These are phyloP conservation scores for Epicauta chinensis DNA, from an alignment of 1,140 invertebrate species.

Conservation along the genomic window DNA sequence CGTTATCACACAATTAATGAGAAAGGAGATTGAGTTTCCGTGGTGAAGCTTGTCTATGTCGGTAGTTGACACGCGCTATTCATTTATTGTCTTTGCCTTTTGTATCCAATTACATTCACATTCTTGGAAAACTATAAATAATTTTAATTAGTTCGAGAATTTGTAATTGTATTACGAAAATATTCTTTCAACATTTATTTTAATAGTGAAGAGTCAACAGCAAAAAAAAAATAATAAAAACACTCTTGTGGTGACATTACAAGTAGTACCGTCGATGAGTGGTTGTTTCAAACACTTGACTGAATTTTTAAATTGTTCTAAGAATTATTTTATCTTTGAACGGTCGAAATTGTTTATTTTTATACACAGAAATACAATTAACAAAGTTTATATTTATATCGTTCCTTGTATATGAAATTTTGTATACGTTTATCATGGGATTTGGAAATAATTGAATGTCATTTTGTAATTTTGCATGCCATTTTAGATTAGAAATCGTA, in stretches of 20 bases:
- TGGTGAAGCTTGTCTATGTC: slow-evolving; percentile 17
- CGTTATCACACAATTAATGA: slow-evolving; percentile 31
- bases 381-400: no score
- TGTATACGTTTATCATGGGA: no score
- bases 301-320: not conserved
- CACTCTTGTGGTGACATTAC: no score
- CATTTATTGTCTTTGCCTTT: slow-evolving; percentile 12
- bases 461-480: slow-evolving; percentile 11
- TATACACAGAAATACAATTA: no score
- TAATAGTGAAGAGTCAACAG: no score
- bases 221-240: no score
- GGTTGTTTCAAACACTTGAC: no score
- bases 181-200: not conserved
- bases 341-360: no score
- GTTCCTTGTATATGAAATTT: no score
- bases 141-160: not conserved
- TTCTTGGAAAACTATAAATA: not conserved
- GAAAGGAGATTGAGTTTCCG: slow-evolving; percentile 27
- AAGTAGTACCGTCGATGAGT: no score
- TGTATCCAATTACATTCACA: slow-evolving; percentile 5
- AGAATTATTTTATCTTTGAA: no score
- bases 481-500: slow-evolving; percentile 10
- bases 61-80: slow-evolving; percentile 12
- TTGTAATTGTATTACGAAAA: not conserved
- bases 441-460: no score